These are phyloP conservation scores for Patiria miniata DNA, from an alignment of 35 echinoderm and acorn worm species.

Conservation along the genomic window DNA sequence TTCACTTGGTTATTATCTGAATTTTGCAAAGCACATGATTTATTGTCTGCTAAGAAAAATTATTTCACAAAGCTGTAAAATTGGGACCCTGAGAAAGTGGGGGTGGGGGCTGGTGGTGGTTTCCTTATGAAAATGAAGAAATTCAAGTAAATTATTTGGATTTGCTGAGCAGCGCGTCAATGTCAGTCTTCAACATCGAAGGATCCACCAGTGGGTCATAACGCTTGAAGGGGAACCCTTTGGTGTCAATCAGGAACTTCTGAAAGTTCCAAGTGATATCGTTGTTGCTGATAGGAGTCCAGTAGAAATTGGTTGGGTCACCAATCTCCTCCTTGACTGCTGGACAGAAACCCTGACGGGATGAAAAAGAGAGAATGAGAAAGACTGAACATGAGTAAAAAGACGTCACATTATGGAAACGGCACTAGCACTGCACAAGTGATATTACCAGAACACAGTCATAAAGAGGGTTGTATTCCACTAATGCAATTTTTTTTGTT, in stretches of 20 bases:
- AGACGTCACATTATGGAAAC: background rate
- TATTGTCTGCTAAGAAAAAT: no score
- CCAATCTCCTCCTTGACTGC: conserved; percentile 82
- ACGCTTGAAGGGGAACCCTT: conserved; percentile 76
- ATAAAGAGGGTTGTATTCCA: background rate
- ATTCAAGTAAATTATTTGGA: background rate
- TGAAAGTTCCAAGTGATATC: conserved; percentile 98
- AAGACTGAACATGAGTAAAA: background rate
- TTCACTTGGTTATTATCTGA: no score
- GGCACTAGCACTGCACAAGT: background rate
- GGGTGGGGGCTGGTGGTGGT: no score
- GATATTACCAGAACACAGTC: background rate
- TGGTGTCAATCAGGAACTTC: conserved; percentile 78
- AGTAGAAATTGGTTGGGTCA: conserved; percentile 66
- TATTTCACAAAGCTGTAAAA: no score
- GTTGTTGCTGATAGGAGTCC: conserved; percentile 64
- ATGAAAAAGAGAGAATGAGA: background rate
- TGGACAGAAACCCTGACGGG: conserved; percentile 66
- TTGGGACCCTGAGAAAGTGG: no score
- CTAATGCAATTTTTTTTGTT: background rate
- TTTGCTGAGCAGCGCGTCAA: background rate
- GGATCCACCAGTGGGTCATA: conserved; percentile 71
- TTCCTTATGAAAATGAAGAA: no score
- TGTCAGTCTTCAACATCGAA: conserved; percentile 39
- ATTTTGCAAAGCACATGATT: no score